Evolutionary conservation across 2,113 vertebrate species (phyloP), one percentile per base, ranked within the genome.

Genomic region (Suncus etruscus): DNA sequence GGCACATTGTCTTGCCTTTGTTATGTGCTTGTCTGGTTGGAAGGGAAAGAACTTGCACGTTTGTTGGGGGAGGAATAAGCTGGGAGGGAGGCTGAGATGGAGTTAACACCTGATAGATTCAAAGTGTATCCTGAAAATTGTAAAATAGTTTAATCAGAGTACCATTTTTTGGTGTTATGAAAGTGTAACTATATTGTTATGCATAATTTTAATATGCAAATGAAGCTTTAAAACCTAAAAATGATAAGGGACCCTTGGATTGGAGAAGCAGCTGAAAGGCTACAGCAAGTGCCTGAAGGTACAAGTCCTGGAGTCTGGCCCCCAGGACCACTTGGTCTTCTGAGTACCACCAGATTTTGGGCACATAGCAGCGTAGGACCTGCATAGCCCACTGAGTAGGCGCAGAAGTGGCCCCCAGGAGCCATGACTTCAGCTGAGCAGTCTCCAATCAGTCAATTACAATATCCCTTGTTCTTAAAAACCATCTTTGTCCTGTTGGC

Each of bases 401-500:
- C 58, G 5, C 58, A 61, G 58, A 20, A 61, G 58, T 61, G 58
- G 22, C 3, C 18, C 39, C 58, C 58, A 22, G 2, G 58, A 20
- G 58, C 58, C 15, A 6, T 61, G 58, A 61, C 58, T 20, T 6
- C 58, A 6, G 58, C 18, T 18, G 58, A 20, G 58, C 58, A 61
- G 58, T 20, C 58, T 20, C 18, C 58, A 61, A 61, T 20, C 18
- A 3, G 7, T 61, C 58, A 15, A 61, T 61, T 16, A 6, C 18
- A 6, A 20, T 73, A 39, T 47, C 29, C 70, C 45, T 72, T 29
- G 3, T 68, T 93, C 89, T 84, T 25, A 5, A 50, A 87, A 29
- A 48, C 8, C 24, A 66, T 31, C 45, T 86, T 91, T 89, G 45
- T 74, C 74, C 61, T 5, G 24, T 87, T 84, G 78, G 25, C 63